Conservation (phyloP, 2,888 invertebrate genomes). For the Drosophila neonasuta region DNA sequence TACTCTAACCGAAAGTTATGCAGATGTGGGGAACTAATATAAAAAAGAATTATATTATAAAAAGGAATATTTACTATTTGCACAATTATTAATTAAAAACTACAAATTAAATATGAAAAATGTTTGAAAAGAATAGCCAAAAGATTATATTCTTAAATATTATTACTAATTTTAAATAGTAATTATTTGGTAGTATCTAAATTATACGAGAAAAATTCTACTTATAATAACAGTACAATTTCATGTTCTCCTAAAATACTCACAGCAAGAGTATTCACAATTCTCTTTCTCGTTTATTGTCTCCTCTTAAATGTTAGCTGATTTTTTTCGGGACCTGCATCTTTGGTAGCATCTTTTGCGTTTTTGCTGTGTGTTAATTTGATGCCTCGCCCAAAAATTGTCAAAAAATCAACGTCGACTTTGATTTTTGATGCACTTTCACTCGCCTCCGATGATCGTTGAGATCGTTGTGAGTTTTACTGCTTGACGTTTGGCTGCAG, state of each 20-base stretch:
- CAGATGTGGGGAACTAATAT: neutral
- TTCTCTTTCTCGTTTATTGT: neutral
- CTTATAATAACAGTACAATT: no score
- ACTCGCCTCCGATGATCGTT: slow-evolving; percentile 47
- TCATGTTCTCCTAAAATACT: no score
- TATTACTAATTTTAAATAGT: no score
- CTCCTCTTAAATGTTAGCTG: neutral
- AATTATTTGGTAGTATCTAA: no score
- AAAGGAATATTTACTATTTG: no score
- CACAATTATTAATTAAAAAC: no score
- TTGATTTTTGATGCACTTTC: slow-evolving; percentile 77
- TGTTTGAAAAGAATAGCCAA: no score
- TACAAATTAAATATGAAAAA: no score
- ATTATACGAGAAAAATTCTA: no score
- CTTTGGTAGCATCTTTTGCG: slow-evolving; percentile 64
- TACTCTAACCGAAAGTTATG: slow-evolving; percentile 30
- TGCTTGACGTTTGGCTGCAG: slow-evolving; percentile 51
- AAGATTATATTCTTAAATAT: no score
- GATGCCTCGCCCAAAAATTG: slow-evolving; percentile 69
- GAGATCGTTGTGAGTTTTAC: slow-evolving; percentile 11
- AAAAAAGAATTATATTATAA: no score
- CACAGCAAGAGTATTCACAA: slow-evolving; percentile 18
- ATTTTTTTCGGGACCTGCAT: slow-evolving; percentile 31
- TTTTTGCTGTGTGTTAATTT: slow-evolving; percentile 70
- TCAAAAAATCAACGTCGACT: slow-evolving; percentile 65